Conservation (phyloP, 1,140 invertebrate genomes). For the Adelges cooleyi region DNA sequence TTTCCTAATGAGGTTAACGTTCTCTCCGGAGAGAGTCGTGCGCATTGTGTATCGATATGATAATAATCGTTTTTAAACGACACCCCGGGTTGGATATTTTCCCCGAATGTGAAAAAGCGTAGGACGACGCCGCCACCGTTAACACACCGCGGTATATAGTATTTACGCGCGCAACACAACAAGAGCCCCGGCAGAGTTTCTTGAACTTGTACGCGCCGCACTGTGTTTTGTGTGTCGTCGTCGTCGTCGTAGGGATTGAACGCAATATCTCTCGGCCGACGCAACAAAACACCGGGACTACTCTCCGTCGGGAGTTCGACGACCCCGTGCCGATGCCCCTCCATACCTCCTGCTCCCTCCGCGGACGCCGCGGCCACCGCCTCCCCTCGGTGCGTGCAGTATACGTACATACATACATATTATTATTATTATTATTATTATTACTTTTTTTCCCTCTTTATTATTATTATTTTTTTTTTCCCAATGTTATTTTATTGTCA, state of each 20-base stretch:
- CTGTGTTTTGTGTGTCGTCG: conserved; percentile 11
- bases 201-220: conserved; percentile 24
- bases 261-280: conserved; percentile 25
- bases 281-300: conserved; percentile 27
- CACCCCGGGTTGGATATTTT: background rate
- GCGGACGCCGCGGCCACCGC: background rate
- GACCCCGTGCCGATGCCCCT: conserved; percentile 22
- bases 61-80: conserved; percentile 18
- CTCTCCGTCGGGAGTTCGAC: conserved; percentile 1
- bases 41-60: background rate
- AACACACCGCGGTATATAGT: no score
- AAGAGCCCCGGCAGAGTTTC: conserved; percentile 3
- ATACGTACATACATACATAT: background rate
- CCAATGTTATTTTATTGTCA: background rate
- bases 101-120: background rate
- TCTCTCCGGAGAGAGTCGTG: background rate
- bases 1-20: no score
- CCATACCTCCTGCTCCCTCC: background rate
- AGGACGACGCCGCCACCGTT: no score
- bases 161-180: no score
- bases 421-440: no score
- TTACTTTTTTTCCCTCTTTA: background rate
- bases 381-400: background rate
- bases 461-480: background rate
- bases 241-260: conserved; percentile 16